Evolutionary conservation across 2,113 vertebrate species (phyloP).

Genomic region (Ranitomeya imitator): DNA sequence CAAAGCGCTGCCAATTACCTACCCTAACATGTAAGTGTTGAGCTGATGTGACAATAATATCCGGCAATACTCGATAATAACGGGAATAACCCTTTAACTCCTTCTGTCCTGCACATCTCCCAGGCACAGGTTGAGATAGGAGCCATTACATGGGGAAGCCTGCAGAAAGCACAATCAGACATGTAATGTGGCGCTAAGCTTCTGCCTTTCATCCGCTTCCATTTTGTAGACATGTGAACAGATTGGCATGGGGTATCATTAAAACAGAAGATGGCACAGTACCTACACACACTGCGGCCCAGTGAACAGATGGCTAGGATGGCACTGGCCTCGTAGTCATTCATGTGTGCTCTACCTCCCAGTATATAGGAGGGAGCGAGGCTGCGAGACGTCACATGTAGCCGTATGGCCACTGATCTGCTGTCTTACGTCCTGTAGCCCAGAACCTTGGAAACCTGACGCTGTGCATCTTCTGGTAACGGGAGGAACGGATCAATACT

Average conservation of each 20-base stretch:
- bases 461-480: neutral
- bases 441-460: neutral
- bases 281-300: neutral
- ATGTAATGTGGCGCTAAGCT: neutral
- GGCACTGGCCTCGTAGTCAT: neutral
- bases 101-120: too few relatives aligned
- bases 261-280: conserved; percentile 26
- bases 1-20: too few relatives aligned
- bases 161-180: neutral
- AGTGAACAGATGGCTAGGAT: neutral
- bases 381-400: too few relatives aligned
- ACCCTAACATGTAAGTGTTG: too few relatives aligned
- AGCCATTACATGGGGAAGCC: too few relatives aligned
- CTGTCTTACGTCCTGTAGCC: too few relatives aligned
- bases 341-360: neutral
- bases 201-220: neutral
- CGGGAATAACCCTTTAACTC: too few relatives aligned
- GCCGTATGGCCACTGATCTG: too few relatives aligned
- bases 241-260: neutral
- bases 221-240: neutral
- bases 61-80: too few relatives aligned
- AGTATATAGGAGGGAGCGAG: neutral
- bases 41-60: too few relatives aligned
- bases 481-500: neutral
- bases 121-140: too few relatives aligned